A percentile compares a stretch with the other conserved stretches of the same genome.
Conservation (phyloP, 2,797 vertebrate genomes). For the Myotis planiceps region DNA sequence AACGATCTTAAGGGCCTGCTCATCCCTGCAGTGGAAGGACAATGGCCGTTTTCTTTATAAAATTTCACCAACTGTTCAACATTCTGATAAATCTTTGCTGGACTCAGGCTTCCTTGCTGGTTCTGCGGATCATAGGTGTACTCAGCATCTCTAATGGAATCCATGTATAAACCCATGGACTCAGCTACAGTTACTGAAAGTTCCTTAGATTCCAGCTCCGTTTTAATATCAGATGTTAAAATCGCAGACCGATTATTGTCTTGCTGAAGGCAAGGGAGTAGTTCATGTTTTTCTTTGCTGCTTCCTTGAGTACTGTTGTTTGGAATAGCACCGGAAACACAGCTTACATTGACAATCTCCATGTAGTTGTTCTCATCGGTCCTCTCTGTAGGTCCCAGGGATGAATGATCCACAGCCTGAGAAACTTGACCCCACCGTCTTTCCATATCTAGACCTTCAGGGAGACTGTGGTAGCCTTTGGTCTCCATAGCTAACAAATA, state of each 20-base stretch:
- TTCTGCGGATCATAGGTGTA: slow-evolving; percentile 93
- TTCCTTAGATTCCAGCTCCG: slow-evolving; percentile 97
- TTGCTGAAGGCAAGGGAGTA: slow-evolving; percentile 90
- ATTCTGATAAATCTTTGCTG: slow-evolving; percentile 92
- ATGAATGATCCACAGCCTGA: slow-evolving; percentile 91
- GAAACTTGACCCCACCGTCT: slow-evolving; percentile 95
- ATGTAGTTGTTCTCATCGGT: slow-evolving; percentile 91
- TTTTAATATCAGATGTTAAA: slow-evolving; percentile 93
- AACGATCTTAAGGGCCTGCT: slow-evolving; percentile 88
- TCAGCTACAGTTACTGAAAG: slow-evolving; percentile 98
- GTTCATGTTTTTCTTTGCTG: slow-evolving; percentile 92
- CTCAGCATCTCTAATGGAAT: slow-evolving; percentile 95
- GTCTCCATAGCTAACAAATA: slow-evolving; percentile 95
- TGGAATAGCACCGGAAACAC: slow-evolving; percentile 87
- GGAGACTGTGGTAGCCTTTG: slow-evolving; percentile 98
- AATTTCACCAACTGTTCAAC: slow-evolving; percentile 90
- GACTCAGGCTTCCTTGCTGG: slow-evolving; percentile 87
- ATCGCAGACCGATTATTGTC: slow-evolving; percentile 91
- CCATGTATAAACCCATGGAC: slow-evolving; percentile 99
- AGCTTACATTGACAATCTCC: slow-evolving; percentile 94
- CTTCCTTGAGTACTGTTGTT: slow-evolving; percentile 90
- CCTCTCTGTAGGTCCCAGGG: slow-evolving; percentile 88
- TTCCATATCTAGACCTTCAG: slow-evolving; percentile 94
- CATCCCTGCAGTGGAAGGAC: slow-evolving; percentile 83
- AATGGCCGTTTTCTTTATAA: slow-evolving; percentile 90